Evolutionary conservation across 2,113 vertebrate genomes (phyloP).

Genomic region (Oncorhynchus mykiss): DNA sequence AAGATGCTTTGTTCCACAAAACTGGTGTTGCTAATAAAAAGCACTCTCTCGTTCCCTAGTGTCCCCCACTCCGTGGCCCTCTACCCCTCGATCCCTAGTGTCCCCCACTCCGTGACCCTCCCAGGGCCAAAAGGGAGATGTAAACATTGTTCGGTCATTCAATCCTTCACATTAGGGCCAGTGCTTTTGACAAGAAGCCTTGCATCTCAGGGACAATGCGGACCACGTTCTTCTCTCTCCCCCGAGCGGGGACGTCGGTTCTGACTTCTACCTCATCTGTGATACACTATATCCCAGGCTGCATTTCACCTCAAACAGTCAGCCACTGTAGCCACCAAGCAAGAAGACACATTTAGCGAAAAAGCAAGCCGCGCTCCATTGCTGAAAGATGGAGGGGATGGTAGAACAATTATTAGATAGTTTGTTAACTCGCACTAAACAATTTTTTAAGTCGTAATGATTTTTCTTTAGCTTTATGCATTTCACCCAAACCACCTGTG

Average conservation of each 20-base stretch:
- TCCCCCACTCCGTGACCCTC: slow-evolving; percentile 46
- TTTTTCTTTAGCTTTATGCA: slow-evolving; percentile 16
- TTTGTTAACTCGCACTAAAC: neutral
- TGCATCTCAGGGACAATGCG: slow-evolving; percentile 58
- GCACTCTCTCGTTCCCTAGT: slow-evolving; percentile 31
- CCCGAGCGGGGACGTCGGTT: slow-evolving; percentile 60
- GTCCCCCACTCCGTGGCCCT: slow-evolving; percentile 28
- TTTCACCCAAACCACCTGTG: slow-evolving; percentile 75
- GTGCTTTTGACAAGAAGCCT: slow-evolving; percentile 68
- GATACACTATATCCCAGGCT: slow-evolving; percentile 72
- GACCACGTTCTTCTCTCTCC: slow-evolving; percentile 49
- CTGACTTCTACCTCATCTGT: slow-evolving; percentile 51
- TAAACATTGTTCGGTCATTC: slow-evolving; percentile 77
- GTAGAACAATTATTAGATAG: no score
- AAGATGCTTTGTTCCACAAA: slow-evolving; percentile 42
- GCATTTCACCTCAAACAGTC: slow-evolving; percentile 72
- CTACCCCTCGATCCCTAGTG: slow-evolving; percentile 28
- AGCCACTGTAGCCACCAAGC: slow-evolving; percentile 58
- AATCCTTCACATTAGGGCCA: slow-evolving; percentile 68
- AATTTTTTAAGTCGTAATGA: no score
- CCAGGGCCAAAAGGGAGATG: slow-evolving; percentile 63
- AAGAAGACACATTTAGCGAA: neutral
- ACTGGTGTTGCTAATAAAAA: slow-evolving; percentile 40
- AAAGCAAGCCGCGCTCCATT: neutral
- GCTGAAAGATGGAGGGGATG: neutral